Percentiles rank a stretch among this genome's conserved stretches.
phyloP scores from a whole-genome alignment of 2,888 invertebrate genomes.

The Oscheius onirici region DNA sequence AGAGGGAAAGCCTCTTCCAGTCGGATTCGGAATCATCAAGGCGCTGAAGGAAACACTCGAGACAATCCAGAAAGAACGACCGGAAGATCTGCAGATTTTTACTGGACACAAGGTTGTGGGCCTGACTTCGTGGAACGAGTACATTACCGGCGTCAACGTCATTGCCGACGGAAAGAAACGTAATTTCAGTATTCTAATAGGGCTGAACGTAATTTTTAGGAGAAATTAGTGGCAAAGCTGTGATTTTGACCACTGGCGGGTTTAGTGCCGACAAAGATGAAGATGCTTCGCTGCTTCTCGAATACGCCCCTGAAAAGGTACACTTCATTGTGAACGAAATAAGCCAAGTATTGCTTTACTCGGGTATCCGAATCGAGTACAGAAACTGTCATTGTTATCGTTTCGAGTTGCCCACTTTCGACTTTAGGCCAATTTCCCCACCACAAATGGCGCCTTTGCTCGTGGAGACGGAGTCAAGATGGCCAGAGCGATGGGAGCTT shows the following conservation, averaged over 20 bases:
- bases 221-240: conserved; percentile 63
- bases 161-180: conserved; percentile 35
- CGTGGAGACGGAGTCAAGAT: conserved; percentile 69
- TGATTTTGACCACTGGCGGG: conserved; percentile 71
- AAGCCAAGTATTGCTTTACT: too few species aligned
- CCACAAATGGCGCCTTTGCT: conserved; percentile 71
- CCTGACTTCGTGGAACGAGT: conserved; percentile 63
- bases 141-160: conserved; percentile 61
- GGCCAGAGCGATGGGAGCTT: conserved; percentile 68
- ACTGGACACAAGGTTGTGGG: conserved; percentile 49
- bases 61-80: conserved; percentile 49
- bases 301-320: conserved; percentile 49
- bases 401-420: neutral
- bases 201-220: conserved; percentile 16
- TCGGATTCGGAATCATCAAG: conserved; percentile 70
- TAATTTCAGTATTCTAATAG: too few species aligned
- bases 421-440: conserved; percentile 54
- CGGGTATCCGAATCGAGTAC: too few species aligned
- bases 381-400: too few species aligned
- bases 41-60: conserved; percentile 56
- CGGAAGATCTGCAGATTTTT: conserved; percentile 44
- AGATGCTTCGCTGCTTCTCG: conserved; percentile 61
- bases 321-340: neutral
- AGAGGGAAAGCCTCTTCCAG: conserved; percentile 70
- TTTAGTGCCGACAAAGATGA: conserved; percentile 66